Evolutionary conservation across 2,113 vertebrate genomes (phyloP).

Genomic region (Brachypodius melanocephalos): DNA sequence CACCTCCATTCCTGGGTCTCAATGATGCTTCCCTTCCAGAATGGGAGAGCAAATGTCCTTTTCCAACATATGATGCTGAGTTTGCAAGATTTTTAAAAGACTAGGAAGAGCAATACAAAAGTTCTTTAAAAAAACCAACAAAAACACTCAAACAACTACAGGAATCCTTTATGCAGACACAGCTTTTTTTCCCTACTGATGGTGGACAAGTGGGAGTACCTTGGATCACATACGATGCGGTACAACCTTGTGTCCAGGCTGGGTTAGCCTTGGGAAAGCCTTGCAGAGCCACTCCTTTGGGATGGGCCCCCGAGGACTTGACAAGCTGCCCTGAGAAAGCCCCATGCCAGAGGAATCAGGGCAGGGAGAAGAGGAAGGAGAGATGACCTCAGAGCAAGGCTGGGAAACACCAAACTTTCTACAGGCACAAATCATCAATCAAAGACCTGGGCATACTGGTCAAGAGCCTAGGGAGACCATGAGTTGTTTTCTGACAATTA

Average conservation of each 20-base stretch:
- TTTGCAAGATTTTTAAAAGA: background rate
- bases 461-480: background rate
- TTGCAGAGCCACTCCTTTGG: rapidly evolving
- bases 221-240: rapidly evolving
- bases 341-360: background rate
- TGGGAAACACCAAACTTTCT: background rate
- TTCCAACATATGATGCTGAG: background rate
- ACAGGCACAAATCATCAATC: background rate
- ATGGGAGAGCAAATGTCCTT: background rate
- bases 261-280: background rate
- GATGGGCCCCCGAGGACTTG: rapidly evolving
- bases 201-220: background rate
- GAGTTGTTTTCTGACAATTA: background rate
- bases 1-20: background rate
- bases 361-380: background rate
- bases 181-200: background rate
- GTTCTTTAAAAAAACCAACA: background rate
- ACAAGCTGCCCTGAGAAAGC: background rate
- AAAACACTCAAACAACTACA: background rate
- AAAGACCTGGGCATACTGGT: background rate
- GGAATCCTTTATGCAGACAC: background rate
- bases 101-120: background rate
- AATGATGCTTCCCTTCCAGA: background rate
- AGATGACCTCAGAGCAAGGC: background rate
- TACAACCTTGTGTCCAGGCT: background rate